These are phyloP conservation scores for Chiroxiphia lanceolata DNA, from an alignment of 2,797 vertebrate species.

Conservation along the genomic window DNA sequence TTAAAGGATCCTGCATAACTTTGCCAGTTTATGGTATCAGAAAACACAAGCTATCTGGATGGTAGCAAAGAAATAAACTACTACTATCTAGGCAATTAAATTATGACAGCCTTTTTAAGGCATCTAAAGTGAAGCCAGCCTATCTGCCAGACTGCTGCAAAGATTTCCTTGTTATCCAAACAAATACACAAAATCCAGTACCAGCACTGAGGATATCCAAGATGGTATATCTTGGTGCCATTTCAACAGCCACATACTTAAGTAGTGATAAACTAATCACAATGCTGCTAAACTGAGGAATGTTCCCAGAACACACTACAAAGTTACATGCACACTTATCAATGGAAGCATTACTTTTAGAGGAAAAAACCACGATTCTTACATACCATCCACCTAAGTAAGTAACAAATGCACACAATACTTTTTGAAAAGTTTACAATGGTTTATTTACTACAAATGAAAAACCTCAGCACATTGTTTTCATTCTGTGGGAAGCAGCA, in stretches of 20 bases:
- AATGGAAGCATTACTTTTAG: neutral
- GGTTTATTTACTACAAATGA: constrained; percentile 39
- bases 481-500: neutral
- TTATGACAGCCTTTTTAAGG: neutral
- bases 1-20: neutral
- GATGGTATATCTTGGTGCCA: neutral
- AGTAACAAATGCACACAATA: neutral
- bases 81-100: neutral
- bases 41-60: neutral
- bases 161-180: neutral
- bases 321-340: neutral
- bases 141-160: neutral
- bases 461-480: neutral
- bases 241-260: neutral
- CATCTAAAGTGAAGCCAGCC: neutral
- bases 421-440: neutral
- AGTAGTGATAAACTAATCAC: neutral
- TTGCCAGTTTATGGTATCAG: neutral
- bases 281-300: neutral
- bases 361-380: neutral
- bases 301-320: neutral
- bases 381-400: neutral
- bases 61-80: neutral
- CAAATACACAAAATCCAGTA: neutral
- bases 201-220: neutral